Conservation (phyloP, 2,888 invertebrate species). For the Caprella mutica region DNA sequence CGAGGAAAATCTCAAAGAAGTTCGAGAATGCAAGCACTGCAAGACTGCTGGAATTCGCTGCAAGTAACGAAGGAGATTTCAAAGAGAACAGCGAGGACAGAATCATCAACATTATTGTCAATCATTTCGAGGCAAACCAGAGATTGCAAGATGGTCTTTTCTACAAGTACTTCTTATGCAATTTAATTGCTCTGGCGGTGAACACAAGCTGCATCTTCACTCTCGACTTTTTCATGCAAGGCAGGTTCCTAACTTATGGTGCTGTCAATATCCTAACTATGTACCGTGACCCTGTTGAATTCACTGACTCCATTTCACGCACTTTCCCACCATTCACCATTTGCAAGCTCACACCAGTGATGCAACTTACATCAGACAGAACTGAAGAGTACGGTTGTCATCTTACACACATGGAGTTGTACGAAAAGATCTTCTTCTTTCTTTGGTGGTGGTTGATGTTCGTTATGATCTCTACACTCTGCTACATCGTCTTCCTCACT, state of each 20-base stretch:
- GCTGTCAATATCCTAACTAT: too few species aligned
- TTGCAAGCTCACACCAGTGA: conserved; percentile 22
- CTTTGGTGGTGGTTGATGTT: conserved; percentile 31
- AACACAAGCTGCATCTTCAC: conserved; percentile 27
- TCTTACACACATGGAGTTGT: conserved; percentile 30
- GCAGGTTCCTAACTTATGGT: conserved; percentile 25
- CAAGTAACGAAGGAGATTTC: conserved; percentile 15
- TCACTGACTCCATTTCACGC: conserved; percentile 28
- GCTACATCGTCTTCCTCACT: conserved; percentile 23
- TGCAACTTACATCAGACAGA: conserved; percentile 22
- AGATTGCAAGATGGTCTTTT: conserved; percentile 30
- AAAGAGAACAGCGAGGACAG: conserved; percentile 23
- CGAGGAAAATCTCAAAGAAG: conserved; percentile 26
- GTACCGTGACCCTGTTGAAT: conserved; percentile 23
- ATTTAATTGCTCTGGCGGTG: conserved; percentile 21
- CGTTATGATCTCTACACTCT: conserved; percentile 17
- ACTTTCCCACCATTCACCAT: conserved; percentile 31
- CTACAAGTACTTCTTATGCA: conserved; percentile 25
- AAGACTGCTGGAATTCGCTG: too few species aligned
- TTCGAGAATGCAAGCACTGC: conserved; percentile 28
- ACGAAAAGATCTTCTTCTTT: conserved; percentile 30
- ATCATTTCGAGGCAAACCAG: conserved; percentile 22
- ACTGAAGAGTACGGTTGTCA: conserved; percentile 29
- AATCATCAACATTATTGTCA: conserved; percentile 23
- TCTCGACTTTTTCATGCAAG: conserved; percentile 30